These are phyloP conservation scores for Eupeodes corollae DNA, from an alignment of 1,140 invertebrate species.

Conservation along the genomic window DNA sequence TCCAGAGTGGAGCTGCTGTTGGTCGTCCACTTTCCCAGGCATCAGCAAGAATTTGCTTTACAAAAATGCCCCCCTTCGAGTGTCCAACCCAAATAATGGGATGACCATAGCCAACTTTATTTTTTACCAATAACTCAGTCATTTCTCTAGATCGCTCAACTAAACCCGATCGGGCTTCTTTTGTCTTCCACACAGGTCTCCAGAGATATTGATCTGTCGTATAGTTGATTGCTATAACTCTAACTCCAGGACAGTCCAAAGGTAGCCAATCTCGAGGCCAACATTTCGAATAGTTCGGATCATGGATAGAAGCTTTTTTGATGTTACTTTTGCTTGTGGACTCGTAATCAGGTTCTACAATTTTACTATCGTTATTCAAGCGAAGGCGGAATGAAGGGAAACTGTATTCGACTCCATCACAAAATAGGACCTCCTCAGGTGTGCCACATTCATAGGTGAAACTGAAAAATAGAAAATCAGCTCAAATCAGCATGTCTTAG, in stretches of 20 bases:
- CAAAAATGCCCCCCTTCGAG: slow-evolving; percentile 58
- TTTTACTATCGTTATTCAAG: slow-evolving; percentile 22
- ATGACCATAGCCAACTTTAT: slow-evolving; percentile 46
- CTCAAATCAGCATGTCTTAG: neutral
- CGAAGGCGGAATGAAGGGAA: slow-evolving; percentile 33
- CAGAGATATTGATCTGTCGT: slow-evolving; percentile 57
- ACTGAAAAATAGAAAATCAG: slow-evolving; percentile 2
- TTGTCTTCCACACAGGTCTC: slow-evolving; percentile 55
- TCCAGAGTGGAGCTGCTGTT: slow-evolving; percentile 37
- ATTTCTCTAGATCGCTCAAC: slow-evolving; percentile 53
- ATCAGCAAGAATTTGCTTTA: slow-evolving; percentile 55
- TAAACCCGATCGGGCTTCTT: slow-evolving; percentile 47
- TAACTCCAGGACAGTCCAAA: slow-evolving; percentile 49
- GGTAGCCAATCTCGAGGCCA: slow-evolving; percentile 61
- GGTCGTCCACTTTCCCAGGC: slow-evolving; percentile 39
- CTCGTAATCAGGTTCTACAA: slow-evolving; percentile 19
- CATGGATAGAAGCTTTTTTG: slow-evolving; percentile 18
- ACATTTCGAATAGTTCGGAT: slow-evolving; percentile 45
- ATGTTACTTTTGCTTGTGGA: slow-evolving; percentile 16
- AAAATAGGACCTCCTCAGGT: slow-evolving; percentile 24
- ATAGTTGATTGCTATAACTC: slow-evolving; percentile 58
- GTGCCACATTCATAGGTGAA: slow-evolving; percentile 25
- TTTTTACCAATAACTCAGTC: slow-evolving; percentile 45
- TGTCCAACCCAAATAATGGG: slow-evolving; percentile 62
- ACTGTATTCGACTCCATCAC: slow-evolving; percentile 31